Evolutionary conservation across 1,140 invertebrate species (phyloP).

Genomic region (Cydia pomonella): DNA sequence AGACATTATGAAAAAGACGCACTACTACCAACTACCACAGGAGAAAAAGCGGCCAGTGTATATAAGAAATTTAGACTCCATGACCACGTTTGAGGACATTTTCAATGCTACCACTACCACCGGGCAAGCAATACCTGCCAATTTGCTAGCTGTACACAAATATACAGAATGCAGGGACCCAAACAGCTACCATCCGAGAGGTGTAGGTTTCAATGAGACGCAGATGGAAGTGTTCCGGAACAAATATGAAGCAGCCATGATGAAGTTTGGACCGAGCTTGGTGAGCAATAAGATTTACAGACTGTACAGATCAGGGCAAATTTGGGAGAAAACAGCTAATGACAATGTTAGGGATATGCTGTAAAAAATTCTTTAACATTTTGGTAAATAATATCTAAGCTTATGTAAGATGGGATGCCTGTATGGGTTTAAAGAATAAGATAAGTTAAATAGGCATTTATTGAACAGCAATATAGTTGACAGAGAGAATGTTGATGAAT

Average conservation of each 20-base stretch:
- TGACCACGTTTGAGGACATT: constrained; percentile 72
- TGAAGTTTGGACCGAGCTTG: constrained; percentile 69
- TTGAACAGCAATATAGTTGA: constrained; percentile 5
- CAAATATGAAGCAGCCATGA: constrained; percentile 77
- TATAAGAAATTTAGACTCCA: constrained; percentile 74
- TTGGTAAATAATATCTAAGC: not conserved
- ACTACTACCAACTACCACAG: constrained; percentile 68
- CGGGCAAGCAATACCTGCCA: constrained; percentile 54
- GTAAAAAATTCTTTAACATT: constrained; percentile 40
- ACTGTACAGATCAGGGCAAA: constrained; percentile 72
- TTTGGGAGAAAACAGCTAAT: constrained; percentile 69
- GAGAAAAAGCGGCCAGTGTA: constrained; percentile 54
- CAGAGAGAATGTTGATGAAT: not conserved
- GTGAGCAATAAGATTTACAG: constrained; percentile 75
- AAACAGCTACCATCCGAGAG: constrained; percentile 59
- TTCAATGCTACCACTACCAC: constrained; percentile 56
- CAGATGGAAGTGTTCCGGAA: constrained; percentile 76
- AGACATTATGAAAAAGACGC: constrained; percentile 75
- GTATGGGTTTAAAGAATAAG: not conserved
- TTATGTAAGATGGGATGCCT: not conserved
- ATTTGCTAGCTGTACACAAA: constrained; percentile 71
- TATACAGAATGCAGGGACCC: constrained; percentile 74
- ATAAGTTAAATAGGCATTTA: not conserved
- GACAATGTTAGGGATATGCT: constrained; percentile 72
- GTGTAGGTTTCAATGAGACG: constrained; percentile 71